These are phyloP conservation scores for Acanthoscelides obtectus DNA, from an alignment of 2,888 invertebrate species.

Conservation along the genomic window DNA sequence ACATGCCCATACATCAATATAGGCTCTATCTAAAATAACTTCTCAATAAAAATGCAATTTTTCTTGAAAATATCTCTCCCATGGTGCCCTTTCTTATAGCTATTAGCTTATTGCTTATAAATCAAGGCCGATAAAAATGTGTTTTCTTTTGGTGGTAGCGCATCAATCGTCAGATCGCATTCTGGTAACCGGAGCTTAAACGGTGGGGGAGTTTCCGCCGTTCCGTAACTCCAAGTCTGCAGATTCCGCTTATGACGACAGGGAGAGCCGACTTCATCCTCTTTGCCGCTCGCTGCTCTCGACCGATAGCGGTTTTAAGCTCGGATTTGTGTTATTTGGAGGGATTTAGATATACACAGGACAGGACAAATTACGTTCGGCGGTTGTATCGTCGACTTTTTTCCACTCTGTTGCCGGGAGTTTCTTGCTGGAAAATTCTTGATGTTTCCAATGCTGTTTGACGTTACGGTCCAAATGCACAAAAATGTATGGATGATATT, in stretches of 20 bases:
- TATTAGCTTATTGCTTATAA: neutral
- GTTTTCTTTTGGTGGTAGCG: neutral
- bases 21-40: too few species aligned
- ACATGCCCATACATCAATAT: too few species aligned
- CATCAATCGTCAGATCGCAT: neutral
- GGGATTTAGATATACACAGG: conserved; percentile 28
- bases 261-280: conserved; percentile 23
- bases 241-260: conserved; percentile 2
- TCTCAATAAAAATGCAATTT: too few species aligned
- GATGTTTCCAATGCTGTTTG: too few species aligned
- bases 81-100: neutral
- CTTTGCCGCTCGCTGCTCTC: conserved; percentile 32
- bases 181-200: neutral
- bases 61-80: too few species aligned
- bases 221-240: neutral
- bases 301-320: conserved; percentile 46
- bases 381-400: conserved; percentile 21
- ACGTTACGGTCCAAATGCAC: too few species aligned
- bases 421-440: too few species aligned
- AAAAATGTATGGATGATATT: too few species aligned
- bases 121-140: neutral
- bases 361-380: neutral
- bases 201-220: neutral
- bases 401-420: neutral
- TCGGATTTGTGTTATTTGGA: conserved; percentile 48